phyloP scores from a whole-genome alignment of 1,140 invertebrate species.

The Heliconius melpomene region DNA sequence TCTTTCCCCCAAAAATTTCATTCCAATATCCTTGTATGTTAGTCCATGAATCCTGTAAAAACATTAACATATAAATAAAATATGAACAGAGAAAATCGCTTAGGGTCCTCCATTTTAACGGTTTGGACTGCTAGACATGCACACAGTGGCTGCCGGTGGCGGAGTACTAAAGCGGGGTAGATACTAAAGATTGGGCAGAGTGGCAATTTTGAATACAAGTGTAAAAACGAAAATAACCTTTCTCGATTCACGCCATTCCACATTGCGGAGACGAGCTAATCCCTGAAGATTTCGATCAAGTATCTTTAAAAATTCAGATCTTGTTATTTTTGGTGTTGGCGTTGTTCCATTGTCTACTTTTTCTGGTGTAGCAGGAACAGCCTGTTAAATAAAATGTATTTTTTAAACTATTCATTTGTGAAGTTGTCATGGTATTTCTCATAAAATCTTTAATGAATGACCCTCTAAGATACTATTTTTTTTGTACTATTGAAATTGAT shows the following conservation, averaged over 20 bases:
- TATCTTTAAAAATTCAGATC: slow-evolving; percentile 73
- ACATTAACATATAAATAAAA: slow-evolving; percentile 19
- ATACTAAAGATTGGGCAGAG: no score
- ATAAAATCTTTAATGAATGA: no score
- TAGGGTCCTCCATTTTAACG: no score
- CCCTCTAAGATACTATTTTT: no score
- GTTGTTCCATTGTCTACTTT: slow-evolving; percentile 59
- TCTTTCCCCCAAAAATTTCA: slow-evolving; percentile 65
- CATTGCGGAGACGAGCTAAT: slow-evolving; percentile 66
- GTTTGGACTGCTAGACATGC: no score
- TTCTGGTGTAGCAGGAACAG: slow-evolving; percentile 47
- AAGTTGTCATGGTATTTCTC: no score
- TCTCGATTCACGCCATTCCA: slow-evolving; percentile 74
- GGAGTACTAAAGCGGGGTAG: no score
- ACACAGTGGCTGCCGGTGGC: no score
- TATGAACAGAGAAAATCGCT: no score
- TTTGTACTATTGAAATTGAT: no score
- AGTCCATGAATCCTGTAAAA: slow-evolving; percentile 64
- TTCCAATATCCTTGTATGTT: slow-evolving; percentile 66
- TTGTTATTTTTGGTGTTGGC: slow-evolving; percentile 69
- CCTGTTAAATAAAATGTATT: slow-evolving; percentile 41
- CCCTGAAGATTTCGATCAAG: slow-evolving; percentile 77
- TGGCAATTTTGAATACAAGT: no score
- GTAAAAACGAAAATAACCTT: slow-evolving; percentile 50
- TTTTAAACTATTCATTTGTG: no score